Base-by-base conservation (phyloP, 2,888 invertebrate species). In the Apotomis betuletana region DNA sequence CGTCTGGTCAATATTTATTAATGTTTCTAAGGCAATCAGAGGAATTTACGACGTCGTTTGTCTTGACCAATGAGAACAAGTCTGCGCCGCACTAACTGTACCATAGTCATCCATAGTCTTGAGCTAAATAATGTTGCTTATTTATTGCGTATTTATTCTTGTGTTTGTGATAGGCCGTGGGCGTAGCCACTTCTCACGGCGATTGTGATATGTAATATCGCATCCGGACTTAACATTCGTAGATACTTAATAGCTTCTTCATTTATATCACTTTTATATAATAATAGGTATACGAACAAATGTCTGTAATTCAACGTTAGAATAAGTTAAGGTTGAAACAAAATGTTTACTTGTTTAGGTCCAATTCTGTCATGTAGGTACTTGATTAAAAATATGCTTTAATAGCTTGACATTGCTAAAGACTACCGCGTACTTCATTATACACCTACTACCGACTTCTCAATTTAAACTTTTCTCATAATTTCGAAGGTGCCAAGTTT, bases 121-220 rank as follows among this genome's bases (percentile, higher is more conserved):
- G 49, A 38, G 72, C 76, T 80, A 78, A 84, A 84, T 85, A 87
- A 84, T 85, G 81, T 82, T 77, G 77, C 81, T 84, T 86, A 87
- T 88, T 87, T 88, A 87, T 87, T 81, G 78, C 80, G 77, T 81
- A 83, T 86, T 85, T 84, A 84, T 84, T 80, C 79, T 77, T 79
- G 77, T 80, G 79, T 80, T 81, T 79, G 83, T 81, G 81, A 82
- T 82, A 81, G 77, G 80, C 79, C 77, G 81, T 86, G 77, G 83
- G 83, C 81, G 83, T 82, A 80, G 81, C 79, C 79, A 77, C 84
- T 87, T 85, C 82, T 83, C 81, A 83, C 81, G 79, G 76, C 78
- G 78, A 79, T 74, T 75, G 74, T 75, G 74, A 76, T 76, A 74
- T 76, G 76, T 68, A 75, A 76, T 76, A 77, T 77, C 75, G 74